A percentile compares a stretch with the other conserved stretches of the same genome.
Conservation (phyloP, 2,113 vertebrate genomes). For the Nycticorax nycticorax region DNA sequence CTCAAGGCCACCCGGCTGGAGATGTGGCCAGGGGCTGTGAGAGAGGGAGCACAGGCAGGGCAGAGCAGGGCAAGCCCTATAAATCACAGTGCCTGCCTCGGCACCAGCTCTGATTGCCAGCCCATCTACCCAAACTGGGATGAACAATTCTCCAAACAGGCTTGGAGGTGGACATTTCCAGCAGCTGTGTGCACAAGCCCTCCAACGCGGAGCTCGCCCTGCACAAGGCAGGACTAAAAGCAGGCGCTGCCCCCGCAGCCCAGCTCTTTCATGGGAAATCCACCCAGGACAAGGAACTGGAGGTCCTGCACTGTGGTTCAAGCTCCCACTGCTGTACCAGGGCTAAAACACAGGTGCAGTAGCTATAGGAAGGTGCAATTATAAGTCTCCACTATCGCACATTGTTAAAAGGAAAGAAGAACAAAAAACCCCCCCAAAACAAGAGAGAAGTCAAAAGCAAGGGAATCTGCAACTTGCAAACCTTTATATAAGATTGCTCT, state of each 20-base stretch:
- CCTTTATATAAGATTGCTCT: neutral
- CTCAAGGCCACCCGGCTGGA: rapidly evolving
- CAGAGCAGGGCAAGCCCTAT: neutral
- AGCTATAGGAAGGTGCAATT: neutral
- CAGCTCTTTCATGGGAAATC: neutral
- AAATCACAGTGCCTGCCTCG: neutral
- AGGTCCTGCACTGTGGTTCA: rapidly evolving
- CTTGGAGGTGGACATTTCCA: neutral
- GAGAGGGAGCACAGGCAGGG: neutral
- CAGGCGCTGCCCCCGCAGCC: rapidly evolving
- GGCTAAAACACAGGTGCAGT: neutral
- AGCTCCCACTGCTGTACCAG: neutral
- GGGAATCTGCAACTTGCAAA: neutral
- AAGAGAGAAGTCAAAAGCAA: neutral
- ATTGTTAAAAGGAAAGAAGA: no score
- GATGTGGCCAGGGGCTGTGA: neutral
- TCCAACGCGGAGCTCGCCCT: no score
- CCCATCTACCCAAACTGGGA: neutral
- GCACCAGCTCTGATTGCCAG: neutral
- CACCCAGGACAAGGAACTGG: rapidly evolving
- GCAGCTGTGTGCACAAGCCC: neutral
- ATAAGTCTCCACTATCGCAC: neutral
- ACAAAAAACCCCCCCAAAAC: no score
- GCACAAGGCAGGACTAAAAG: neutral
- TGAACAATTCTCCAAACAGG: neutral